Base-by-base conservation (phyloP, 1,140 invertebrate genomes). In the Arctopsyche grandis region DNA sequence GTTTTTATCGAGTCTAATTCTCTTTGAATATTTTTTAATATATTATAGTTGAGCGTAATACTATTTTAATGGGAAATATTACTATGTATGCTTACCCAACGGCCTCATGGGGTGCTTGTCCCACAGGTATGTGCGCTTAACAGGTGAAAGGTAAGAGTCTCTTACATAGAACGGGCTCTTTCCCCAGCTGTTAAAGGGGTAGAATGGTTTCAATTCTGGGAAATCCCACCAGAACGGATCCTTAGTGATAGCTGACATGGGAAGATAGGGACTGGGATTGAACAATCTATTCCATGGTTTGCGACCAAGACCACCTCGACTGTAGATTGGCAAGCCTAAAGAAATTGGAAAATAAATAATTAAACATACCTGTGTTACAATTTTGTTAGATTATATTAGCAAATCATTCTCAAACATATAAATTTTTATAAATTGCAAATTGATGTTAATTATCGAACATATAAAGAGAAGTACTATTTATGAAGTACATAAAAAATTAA, bases 101-200 rank as follows among this genome's bases (percentile, higher is more conserved):
- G 95, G 94, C 89, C 95, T 93, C 86, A 95, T 91, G 84, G 95
- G 95, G 87, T 96, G 94, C 88, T 93, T 93, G 85, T 93, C 93
- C 95, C 95, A 96, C 83, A 96, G 90, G 89, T 94, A 96, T 87
- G 92, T 93, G 87, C 94, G 93, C 91, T 95, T 96, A 85, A 96
- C 91, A 69, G 95, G 95, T 83, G 94, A 96, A 84, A 96, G 91
- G 89, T 94, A 96, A 84, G 94, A 95, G 89, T 95, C 93, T 79
- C 94, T 90, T 83, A 95, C 90, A 89, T 93, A 94, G 84, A 93
- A 96, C 75, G 94, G 94, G 83, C 91, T 92, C 84, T 87, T 88
- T 84, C 89, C 90, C 88, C 90, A 91, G 83, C 90, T 88, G 83
- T 85, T 89, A 84, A 88, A 90, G 82, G 91, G 89, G 79, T 91